phyloP scores from a whole-genome alignment of 2,797 vertebrate genomes.

The Morus bassanus region DNA sequence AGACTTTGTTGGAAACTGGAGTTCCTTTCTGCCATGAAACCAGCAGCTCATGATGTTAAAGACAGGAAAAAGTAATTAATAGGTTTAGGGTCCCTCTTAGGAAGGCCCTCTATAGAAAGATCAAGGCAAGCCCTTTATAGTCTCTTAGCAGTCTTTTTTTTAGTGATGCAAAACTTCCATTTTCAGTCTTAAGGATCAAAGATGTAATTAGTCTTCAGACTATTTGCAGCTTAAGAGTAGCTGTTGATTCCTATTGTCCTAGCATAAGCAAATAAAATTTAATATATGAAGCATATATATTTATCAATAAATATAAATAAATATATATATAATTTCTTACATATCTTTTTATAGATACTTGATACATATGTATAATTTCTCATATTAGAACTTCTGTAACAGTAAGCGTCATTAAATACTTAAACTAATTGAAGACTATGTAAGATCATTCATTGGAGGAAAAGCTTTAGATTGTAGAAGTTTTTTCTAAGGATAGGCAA shows the following conservation, averaged over 20 bases:
- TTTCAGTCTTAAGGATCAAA: background rate
- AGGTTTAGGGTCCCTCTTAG: background rate
- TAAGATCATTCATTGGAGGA: background rate
- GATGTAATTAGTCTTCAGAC: background rate
- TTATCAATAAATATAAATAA: background rate
- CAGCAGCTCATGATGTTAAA: background rate
- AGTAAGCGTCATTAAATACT: background rate
- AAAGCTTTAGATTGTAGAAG: background rate
- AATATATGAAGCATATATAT: background rate
- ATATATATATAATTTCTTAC: background rate
- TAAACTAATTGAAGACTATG: background rate
- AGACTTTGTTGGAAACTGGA: background rate
- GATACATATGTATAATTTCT: background rate
- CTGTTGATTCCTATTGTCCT: background rate
- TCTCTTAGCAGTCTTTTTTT: background rate
- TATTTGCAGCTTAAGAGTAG: background rate
- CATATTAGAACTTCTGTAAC: background rate
- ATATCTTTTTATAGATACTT: background rate
- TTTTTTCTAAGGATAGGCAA: background rate
- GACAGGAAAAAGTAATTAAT: background rate
- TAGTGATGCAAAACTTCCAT: background rate
- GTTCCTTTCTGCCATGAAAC: background rate
- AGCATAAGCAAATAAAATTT: background rate
- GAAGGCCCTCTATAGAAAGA: background rate
- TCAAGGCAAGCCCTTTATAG: background rate